phyloP scores from a whole-genome alignment of 2,797 vertebrate species.

The Galago senegalensis region DNA sequence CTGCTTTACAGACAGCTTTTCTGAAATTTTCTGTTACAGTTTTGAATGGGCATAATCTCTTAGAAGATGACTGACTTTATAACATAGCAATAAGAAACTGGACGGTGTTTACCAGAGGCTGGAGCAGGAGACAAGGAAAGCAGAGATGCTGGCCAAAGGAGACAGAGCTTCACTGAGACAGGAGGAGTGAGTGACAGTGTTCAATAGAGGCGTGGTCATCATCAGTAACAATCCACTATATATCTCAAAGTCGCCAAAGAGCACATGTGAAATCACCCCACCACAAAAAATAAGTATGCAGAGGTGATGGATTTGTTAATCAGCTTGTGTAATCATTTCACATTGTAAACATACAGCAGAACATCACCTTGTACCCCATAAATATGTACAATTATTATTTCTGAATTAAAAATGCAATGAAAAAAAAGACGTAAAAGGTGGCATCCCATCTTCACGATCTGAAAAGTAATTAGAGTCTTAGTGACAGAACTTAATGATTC shows the following conservation, averaged over 20 bases:
- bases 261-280: not conserved
- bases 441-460: not conserved
- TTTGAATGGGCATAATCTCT: not conserved
- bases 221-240: not conserved
- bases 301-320: not conserved
- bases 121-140: not conserved
- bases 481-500: not conserved
- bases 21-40: not conserved
- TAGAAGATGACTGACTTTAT: not conserved
- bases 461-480: not conserved
- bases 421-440: not conserved
- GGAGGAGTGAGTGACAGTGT: not conserved
- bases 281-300: not conserved
- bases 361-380: not conserved
- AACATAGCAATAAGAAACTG: not conserved
- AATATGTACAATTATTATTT: not conserved
- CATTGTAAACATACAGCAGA: not conserved
- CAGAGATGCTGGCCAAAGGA: not conserved
- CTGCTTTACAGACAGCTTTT: not conserved
- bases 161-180: not conserved
- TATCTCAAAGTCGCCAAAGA: not conserved
- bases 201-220: not conserved
- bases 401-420: not conserved
- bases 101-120: not conserved
- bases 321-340: not conserved